Evolutionary conservation across 2,888 invertebrate genomes (phyloP).

Genomic region (Harpagoxenus sublaevis): DNA sequence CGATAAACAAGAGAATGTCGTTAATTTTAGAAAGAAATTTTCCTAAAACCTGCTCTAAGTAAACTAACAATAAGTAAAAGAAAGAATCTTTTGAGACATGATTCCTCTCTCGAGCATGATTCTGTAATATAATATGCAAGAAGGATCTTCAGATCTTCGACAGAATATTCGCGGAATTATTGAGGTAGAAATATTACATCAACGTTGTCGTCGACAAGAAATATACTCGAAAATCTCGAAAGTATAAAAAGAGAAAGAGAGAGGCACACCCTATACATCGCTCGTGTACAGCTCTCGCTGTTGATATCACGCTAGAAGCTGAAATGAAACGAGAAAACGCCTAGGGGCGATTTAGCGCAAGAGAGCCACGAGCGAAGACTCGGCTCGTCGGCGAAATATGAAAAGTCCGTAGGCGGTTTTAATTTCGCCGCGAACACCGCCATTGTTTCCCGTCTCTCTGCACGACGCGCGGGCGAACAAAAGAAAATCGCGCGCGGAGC

Average conservation of each 20-base stretch:
- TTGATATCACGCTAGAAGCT: slow-evolving; percentile 76
- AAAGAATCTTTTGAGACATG: background rate
- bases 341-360: slow-evolving; percentile 73
- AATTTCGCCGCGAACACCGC: slow-evolving; percentile 86
- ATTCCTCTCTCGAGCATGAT: background rate
- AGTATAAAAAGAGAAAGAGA: background rate
- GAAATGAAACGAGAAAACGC: slow-evolving; percentile 84
- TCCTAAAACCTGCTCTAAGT: background rate
- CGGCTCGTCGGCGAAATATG: slow-evolving; percentile 82
- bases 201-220: background rate
- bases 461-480: slow-evolving; percentile 69
- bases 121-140: background rate
- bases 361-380: slow-evolving; percentile 50
- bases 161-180: background rate
- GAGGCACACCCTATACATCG: background rate
- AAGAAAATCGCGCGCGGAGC: slow-evolving; percentile 67
- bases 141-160: background rate
- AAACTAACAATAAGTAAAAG: no score
- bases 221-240: background rate
- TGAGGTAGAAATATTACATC: background rate
- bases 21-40: background rate
- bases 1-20: background rate
- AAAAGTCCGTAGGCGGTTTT: slow-evolving; percentile 86
- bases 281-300: slow-evolving; percentile 44
- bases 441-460: slow-evolving; percentile 82